Evolutionary conservation across 1,140 invertebrate genomes (phyloP).

Genomic region (Drosophila mojavensis): DNA sequence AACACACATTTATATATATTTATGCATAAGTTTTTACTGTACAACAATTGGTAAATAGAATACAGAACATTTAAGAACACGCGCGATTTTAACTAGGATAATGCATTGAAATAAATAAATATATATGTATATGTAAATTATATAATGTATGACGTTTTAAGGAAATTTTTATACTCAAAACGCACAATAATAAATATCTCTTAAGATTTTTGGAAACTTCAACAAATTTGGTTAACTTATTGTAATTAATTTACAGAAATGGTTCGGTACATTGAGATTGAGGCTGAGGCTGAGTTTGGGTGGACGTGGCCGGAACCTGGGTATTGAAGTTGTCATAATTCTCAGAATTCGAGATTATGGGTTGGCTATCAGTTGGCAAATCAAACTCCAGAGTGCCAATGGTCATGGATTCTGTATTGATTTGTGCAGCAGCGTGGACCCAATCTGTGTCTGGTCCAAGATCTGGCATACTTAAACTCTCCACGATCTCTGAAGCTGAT

Average conservation of each 20-base stretch:
- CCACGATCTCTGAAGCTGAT: neutral
- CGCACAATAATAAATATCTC: slow-evolving; percentile 32
- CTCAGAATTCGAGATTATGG: neutral
- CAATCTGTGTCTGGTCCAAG: slow-evolving; percentile 11
- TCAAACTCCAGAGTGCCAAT: neutral
- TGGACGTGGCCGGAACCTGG: slow-evolving; percentile 51
- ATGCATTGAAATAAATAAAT: slow-evolving; percentile 7
- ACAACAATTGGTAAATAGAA: slow-evolving; percentile 11
- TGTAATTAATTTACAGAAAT: slow-evolving; percentile 1
- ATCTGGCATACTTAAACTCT: no score
- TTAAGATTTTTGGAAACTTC: neutral
- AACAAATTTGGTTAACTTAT: neutral
- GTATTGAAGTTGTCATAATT: slow-evolving; percentile 51
- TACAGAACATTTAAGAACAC: neutral
- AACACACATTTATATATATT: slow-evolving; percentile 26
- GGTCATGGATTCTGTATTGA: slow-evolving; percentile 50
- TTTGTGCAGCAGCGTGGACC: neutral
- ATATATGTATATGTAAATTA: slow-evolving; percentile 8
- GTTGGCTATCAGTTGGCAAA: slow-evolving; percentile 10
- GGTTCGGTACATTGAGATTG: neutral
- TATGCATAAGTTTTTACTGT: slow-evolving; percentile 30
- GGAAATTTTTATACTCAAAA: slow-evolving; percentile 52
- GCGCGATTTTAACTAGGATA: slow-evolving; percentile 42
- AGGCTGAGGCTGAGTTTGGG: slow-evolving; percentile 23
- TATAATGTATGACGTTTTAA: slow-evolving; percentile 31